Base-by-base conservation (phyloP, 2,888 invertebrate genomes). In the Philaethria dido region DNA sequence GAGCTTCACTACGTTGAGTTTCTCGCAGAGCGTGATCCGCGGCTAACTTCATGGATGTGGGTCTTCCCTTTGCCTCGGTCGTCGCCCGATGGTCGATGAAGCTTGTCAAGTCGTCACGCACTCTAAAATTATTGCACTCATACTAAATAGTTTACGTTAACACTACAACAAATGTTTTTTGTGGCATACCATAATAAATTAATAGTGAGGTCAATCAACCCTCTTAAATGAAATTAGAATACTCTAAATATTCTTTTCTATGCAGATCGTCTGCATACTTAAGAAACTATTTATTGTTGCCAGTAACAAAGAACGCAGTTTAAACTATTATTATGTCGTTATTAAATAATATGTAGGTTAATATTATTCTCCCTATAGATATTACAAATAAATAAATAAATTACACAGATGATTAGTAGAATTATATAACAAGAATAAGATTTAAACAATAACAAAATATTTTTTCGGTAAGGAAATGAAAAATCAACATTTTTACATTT, bases 41-140 rank as follows among this genome's bases (percentile, higher is more conserved):
- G 48, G 83, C 87, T 79, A 80, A 82, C 86, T 91, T 91, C 90
- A 77, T 80, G 78, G 79, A 78, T 75, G 76, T 80, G 77, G 75
- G 80, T 76, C 78, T 80, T 78, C 76, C 77, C 79, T 78, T 75
- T 8, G 36, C 55, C 22, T 81, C 83, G 85, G 85, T 84, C 78
- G 80, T 78, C 83, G 84, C 80, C 83, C 84, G 82, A 82, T 86
- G 85, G 86, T 87, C 88, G 86, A 89, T 89, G 87, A 79, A 89
- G 85, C 83, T 84, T 81, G 84, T 86, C 86, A 89, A 85, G 86
- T 84, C 81, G 84, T 86, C 86, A 89, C 86, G 87, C 86, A 88
- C 84, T 86, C 78, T 82, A 82, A 39, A 86, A 88, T 87, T 86
- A 87, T 84, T 87, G 84, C 80, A 70, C 73, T 67, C 66, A 72